A percentile compares a stretch with the other conserved stretches of the same genome.
phyloP scores from a whole-genome alignment of 2,797 vertebrate species.

The Percopsis omiscomaycus region DNA sequence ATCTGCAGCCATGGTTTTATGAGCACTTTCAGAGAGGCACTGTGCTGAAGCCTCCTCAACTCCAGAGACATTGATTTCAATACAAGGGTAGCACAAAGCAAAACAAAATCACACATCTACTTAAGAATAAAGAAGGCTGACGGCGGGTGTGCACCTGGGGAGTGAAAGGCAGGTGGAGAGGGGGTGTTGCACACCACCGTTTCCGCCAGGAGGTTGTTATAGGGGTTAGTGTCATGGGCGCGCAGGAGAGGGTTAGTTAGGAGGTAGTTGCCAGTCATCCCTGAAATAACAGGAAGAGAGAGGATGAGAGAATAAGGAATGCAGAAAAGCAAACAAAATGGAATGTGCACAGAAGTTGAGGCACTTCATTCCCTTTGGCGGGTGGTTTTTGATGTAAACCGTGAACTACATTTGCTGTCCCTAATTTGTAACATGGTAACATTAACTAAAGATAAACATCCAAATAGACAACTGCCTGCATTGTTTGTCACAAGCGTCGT shows the following conservation, averaged over 20 bases:
- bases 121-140: slow-evolving; percentile 32
- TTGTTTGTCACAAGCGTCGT: slow-evolving; percentile 42
- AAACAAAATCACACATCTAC: slow-evolving; percentile 44
- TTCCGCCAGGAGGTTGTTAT: slow-evolving; percentile 99
- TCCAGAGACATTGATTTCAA: slow-evolving; percentile 25
- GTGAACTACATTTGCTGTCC: slow-evolving; percentile 44
- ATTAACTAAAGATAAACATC: slow-evolving; percentile 37
- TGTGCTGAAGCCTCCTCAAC: slow-evolving; percentile 24
- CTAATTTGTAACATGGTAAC: slow-evolving; percentile 44
- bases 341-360: not conserved
- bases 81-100: slow-evolving; percentile 5
- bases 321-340: slow-evolving; percentile 6
- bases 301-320: slow-evolving; percentile 54
- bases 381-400: slow-evolving; percentile 51
- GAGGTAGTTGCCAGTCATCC: slow-evolving; percentile 99
- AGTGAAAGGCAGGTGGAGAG: slow-evolving; percentile 98
- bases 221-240: slow-evolving; percentile 99
- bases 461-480: slow-evolving; percentile 52
- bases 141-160: slow-evolving; percentile 88
- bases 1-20: slow-evolving; percentile 32
- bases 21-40: slow-evolving; percentile 31
- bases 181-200: slow-evolving; percentile 99
- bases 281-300: slow-evolving; percentile 87
- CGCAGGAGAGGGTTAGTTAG: slow-evolving; percentile 99
- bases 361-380: slow-evolving; percentile 24